phyloP scores from a whole-genome alignment of 2,888 invertebrate genomes.

The Mythimna lalbum region DNA sequence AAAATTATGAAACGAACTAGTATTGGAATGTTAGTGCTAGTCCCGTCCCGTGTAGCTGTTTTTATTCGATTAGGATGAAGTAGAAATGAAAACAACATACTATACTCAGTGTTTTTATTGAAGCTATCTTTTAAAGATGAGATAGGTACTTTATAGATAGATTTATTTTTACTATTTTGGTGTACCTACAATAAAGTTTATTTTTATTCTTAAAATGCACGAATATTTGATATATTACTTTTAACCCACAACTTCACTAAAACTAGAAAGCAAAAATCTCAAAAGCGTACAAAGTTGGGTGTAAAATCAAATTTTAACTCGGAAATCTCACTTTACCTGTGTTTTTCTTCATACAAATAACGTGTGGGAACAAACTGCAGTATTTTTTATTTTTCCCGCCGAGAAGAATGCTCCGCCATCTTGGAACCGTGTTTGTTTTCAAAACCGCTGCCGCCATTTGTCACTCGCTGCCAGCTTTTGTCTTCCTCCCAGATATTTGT shows the following conservation, averaged over 20 bases:
- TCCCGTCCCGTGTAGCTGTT: background rate
- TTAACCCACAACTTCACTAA: background rate
- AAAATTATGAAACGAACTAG: background rate
- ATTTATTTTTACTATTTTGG: no score
- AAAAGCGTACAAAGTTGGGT: background rate
- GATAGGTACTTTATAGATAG: conserved; percentile 2
- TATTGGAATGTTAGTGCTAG: conserved; percentile 19
- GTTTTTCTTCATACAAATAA: conserved; percentile 49
- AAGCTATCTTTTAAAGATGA: background rate
- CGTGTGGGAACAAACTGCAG: conserved; percentile 44
- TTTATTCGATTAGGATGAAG: conserved; percentile 6
- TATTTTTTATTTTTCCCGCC: conserved; percentile 53
- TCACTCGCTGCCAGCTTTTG: conserved; percentile 61
- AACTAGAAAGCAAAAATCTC: background rate
- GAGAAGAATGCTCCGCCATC: conserved; percentile 40
- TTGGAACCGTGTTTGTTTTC: conserved; percentile 60
- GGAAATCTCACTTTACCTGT: conserved; percentile 8
- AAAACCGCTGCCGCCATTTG: conserved; percentile 62
- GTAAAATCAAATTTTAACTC: conserved; percentile 20
- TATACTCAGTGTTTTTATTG: background rate
- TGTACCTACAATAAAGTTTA: no score
- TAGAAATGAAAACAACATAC: conserved; percentile 12
- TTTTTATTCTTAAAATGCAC: no score
- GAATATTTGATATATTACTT: background rate
- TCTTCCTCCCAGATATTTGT: conserved; percentile 57